Conservation (phyloP, 35 echinoderm and acorn worm species). For the Nesometra sesokonis region DNA sequence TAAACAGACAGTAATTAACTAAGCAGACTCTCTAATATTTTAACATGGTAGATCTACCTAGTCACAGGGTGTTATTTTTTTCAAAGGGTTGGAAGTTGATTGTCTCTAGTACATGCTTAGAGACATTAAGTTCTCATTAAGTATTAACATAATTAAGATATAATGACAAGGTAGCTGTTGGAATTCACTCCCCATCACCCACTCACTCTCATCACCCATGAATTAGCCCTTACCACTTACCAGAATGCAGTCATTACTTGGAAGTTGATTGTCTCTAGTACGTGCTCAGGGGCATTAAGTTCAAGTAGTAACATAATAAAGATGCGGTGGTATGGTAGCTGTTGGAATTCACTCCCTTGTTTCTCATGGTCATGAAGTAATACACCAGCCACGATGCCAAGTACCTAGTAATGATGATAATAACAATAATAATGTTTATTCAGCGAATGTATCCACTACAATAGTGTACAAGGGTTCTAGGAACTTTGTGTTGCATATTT, state of each 20-base stretch:
- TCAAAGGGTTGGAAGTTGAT: conserved; percentile 99
- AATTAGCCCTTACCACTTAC: conserved; percentile 53
- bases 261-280: conserved; percentile 98
- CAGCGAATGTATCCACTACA: too few species aligned
- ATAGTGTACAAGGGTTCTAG: too few species aligned
- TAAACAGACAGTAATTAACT: too few species aligned
- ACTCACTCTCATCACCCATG: too few species aligned
- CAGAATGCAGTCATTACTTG: conserved; percentile 99
- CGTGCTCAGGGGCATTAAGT: conserved; percentile 96
- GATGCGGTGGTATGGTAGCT: conserved; percentile 94
- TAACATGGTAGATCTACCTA: too few species aligned
- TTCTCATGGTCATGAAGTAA: conserved; percentile 97
- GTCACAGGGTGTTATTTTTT: too few species aligned
- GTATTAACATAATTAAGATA: conserved; percentile 99
- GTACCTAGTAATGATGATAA: conserved; percentile 34
- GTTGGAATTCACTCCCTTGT: conserved; percentile 88
- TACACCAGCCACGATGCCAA: conserved; percentile 95
- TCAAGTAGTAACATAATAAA: conserved; percentile 99
- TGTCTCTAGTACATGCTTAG: conserved; percentile 91
- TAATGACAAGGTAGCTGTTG: conserved; percentile 92
- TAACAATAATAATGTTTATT: too few species aligned
- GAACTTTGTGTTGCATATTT: too few species aligned
- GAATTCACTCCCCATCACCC: conserved; percentile 94
- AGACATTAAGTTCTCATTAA: conserved; percentile 97
- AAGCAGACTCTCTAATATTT: too few species aligned